Conservation (phyloP, 2,888 invertebrate genomes). For the Euplexia lucipara region DNA sequence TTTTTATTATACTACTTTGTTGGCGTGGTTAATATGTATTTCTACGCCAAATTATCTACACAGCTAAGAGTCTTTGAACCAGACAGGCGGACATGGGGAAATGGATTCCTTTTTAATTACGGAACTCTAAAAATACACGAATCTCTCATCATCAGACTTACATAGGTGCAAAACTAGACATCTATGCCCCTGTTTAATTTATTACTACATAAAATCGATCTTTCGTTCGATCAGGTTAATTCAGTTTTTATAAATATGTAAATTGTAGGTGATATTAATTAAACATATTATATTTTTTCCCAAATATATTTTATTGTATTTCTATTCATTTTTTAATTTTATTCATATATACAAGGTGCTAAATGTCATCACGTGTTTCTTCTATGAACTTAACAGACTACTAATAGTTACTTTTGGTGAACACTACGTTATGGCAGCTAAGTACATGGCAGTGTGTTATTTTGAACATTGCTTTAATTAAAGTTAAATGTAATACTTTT, state of each 20-base stretch:
- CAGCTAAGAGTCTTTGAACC: too few relatives aligned
- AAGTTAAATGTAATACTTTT: constrained; percentile 57
- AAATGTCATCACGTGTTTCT: constrained; percentile 29
- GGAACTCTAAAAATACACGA: background rate
- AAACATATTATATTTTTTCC: constrained; percentile 33
- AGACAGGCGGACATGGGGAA: too few relatives aligned
- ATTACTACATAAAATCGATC: constrained; percentile 21
- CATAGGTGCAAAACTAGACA: constrained; percentile 12
- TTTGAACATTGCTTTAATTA: constrained; percentile 29
- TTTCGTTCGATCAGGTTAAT: constrained; percentile 19
- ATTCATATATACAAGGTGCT: constrained; percentile 18
- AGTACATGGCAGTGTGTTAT: constrained; percentile 51
- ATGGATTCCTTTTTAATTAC: too few relatives aligned
- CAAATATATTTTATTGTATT: constrained; percentile 36
- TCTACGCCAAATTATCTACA: too few relatives aligned
- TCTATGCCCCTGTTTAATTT: constrained; percentile 20
- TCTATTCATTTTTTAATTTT: constrained; percentile 23
- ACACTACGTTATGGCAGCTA: constrained; percentile 48
- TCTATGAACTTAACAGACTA: constrained; percentile 28
- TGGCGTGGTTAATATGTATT: too few relatives aligned
- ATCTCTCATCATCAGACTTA: background rate
- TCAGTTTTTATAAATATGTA: constrained; percentile 23
- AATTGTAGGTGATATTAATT: constrained; percentile 22
- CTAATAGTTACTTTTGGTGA: constrained; percentile 22
- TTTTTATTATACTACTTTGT: too few relatives aligned